Base-by-base conservation (phyloP, 2,113 vertebrate species). In the Azemiops feae region DNA sequence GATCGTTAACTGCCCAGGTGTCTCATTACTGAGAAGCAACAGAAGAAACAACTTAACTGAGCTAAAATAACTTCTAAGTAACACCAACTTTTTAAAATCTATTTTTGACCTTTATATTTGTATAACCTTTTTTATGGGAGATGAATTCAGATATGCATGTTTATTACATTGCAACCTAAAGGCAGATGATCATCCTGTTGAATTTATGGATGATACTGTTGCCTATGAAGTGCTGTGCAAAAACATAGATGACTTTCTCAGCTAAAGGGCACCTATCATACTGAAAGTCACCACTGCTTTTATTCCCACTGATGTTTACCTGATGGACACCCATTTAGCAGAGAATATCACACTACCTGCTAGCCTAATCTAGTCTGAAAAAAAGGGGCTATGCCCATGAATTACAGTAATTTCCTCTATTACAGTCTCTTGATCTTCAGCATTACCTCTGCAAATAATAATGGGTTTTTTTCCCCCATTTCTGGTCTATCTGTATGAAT, bases 281-380 rank as follows among this genome's bases (percentile, higher is more conserved):
- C 53, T 43, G 12, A 52, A 86, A 55, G 86, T 85, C 91, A 93
- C 52, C 23, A 85, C 47, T 57, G 90, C 27, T 34, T 27, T 93
- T 60, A 93, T 94, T 92, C 14, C 69, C 89, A 7, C 5, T 89
- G 1, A 55, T 90, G 14, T 0, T 64, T 93, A 88, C 86, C 90
- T 45, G 57, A 92, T 81, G 87, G 94, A 95, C 95, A 90, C 55
- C 95, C 30, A 96, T 94, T 95, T 95, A 96, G 93, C 64, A 27
- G 91, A 94, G 91, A 96, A 64, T 85, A 30, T 12, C 91, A 85
- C 9, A 16, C 8, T 53, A 14, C 8, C 27, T 93, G 57, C 89
- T 12, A 91, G 90, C 4, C 8, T 16, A 53, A 2, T 85, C 50
- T 85, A n/a, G 93, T 92, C 89, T 90, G 94, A 96, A 94, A 58